Evolutionary conservation across 2,888 invertebrate genomes (phyloP).

Genomic region (Ditula angustiorana): DNA sequence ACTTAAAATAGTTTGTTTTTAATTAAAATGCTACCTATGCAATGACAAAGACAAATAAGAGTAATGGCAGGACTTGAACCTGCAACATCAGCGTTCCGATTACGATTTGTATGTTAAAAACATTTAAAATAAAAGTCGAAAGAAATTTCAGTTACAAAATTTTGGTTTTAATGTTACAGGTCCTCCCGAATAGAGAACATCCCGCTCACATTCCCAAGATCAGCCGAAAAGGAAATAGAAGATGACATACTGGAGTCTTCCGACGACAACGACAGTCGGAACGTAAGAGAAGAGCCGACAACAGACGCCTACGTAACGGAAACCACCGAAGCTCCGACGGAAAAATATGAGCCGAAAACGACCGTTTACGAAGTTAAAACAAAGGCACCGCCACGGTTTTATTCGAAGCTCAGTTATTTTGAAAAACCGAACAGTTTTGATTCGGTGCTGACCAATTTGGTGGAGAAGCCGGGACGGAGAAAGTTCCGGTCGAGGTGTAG

Average conservation of each 20-base stretch:
- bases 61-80: too few relatives aligned
- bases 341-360: slow-evolving; percentile 42
- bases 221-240: slow-evolving; percentile 2
- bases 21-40: too few relatives aligned
- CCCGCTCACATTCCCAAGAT: slow-evolving; percentile 53
- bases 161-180: slow-evolving; percentile 21
- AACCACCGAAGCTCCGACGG: slow-evolving; percentile 47
- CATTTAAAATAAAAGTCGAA: too few relatives aligned
- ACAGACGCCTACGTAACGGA: slow-evolving; percentile 4
- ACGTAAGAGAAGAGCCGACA: background rate
- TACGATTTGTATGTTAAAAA: too few relatives aligned
- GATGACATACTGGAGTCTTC: slow-evolving; percentile 16
- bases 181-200: slow-evolving; percentile 62
- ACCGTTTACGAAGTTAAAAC: slow-evolving; percentile 46
- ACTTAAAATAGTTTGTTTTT: too few relatives aligned
- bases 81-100: too few relatives aligned
- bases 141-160: too few relatives aligned
- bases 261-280: slow-evolving; percentile 5
- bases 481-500: slow-evolving; percentile 72
- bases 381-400: slow-evolving; percentile 52
- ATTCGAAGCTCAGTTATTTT: slow-evolving; percentile 69
- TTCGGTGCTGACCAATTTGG: slow-evolving; percentile 59
- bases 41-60: too few relatives aligned
- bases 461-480: slow-evolving; percentile 60
- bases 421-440: slow-evolving; percentile 51